Base-by-base conservation (phyloP, 1,140 invertebrate genomes). In the Medauroidea extradentata region DNA sequence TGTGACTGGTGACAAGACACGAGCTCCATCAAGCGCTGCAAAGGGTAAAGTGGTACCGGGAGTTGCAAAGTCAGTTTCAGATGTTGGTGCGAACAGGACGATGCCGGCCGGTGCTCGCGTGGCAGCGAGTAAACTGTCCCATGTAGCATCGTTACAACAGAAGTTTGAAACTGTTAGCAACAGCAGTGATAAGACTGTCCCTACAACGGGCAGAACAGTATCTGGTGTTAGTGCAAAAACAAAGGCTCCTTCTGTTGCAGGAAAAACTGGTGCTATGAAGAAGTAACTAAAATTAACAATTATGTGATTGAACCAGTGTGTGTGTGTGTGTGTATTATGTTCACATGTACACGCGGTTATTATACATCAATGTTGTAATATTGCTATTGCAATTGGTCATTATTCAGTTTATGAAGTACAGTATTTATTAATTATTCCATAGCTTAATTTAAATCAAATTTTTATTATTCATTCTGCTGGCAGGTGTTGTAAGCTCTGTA, bases 91-190 rank as follows among this genome's bases (percentile, higher is more conserved):
- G 11, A 72, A 73, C 58, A 75, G 66, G 51, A 70, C 56, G 23
- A 72, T 67, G 48, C 76, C 75, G 1, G 64, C 67, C 34, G 78
- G 64, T 14, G 66, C 74, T 9, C 75, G 75, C 63, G 63, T 72
- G 23, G 77, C 74, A 39, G 71, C 78, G 5, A 72, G 75, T 4
- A 81, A 82, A 69, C 80, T 80, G 46, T 86, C 84, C 3, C 87
- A 84, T 63, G 86, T 89, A 25, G 85, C 87, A 1, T 85, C 84
- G 25, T 73, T 89, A 50, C 87, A 89, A 64, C 84, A 87, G 60
- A 88, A 87, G 69, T 89, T 89, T 66, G 86, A 89, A 64, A 57
- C 60, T 48, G 58, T 42, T 8, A 27, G 24, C 34, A 29, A 27
- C 11, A 42, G 21, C 7, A 51, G 42, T 23, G 57, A 59, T 11